Base-by-base conservation (phyloP, 1,140 invertebrate genomes). In the Hypsibius dujardini region DNA sequence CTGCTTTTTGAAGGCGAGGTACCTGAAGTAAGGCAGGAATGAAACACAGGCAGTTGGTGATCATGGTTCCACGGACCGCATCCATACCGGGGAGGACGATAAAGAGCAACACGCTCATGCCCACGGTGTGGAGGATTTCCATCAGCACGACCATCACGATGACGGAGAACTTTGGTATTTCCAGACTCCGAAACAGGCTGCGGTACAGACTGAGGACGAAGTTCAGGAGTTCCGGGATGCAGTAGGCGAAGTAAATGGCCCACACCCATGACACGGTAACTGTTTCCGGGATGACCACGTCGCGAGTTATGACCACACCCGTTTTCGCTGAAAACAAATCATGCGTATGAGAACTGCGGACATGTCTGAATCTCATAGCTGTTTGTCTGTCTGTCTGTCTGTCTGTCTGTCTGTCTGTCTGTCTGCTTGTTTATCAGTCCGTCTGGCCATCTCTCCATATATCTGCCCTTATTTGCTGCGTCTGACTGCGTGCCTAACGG, bases 261-360 rank as follows among this genome's bases (percentile, higher is more conserved):
- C 92, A 95, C 78, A 90, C 89, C 90, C 90, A 95, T 7, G 87
- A 88, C 70, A 92, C 86, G 60, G 89, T 84, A 79, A 94, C 90
- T 73, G 86, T 85, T 73, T 88, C 86, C 1, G 72, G 60, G 1
- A 77, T 69, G 2, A 69, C n/a, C 1, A 74, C 15, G 47, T 7
- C 59, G 70, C n/a, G 74, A 46, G 47, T 74, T 75, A n/a, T 73
- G 71, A 62, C 74, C 74, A 50, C 75, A 75, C 3, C 75, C 46
- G n/a, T 76, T 75, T 7, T 74, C 47, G 12, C 74, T 74, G 69
- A 72, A 72, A 74, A 89, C 87, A 73, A 91, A 79, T 47, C 83
- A 84, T 0, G 88, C 87, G n/a, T 70, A 46, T 28, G 1, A 15
- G 70, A 12, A 12, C 47, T 70, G 28, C 12, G n/a, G 14, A 45